Evolutionary conservation across 2,888 invertebrate species (phyloP).

Genomic region (Drosophila histrio): DNA sequence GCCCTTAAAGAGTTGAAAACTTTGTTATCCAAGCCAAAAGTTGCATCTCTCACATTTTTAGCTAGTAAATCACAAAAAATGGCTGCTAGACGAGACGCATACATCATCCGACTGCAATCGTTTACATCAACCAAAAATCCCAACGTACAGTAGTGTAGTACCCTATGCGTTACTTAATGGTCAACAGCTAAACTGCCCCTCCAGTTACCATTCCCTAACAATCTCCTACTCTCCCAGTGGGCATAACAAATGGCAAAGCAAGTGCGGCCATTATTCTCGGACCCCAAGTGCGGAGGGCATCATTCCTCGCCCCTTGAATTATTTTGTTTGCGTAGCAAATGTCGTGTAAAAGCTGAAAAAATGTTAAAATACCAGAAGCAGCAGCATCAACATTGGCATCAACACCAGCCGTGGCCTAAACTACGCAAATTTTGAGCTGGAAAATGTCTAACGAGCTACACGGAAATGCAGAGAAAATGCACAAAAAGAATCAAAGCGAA

Average conservation of each 20-base stretch:
- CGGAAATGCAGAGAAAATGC: slow-evolving; percentile 58
- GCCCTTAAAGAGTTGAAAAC: slow-evolving; percentile 14
- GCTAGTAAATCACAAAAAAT: slow-evolving; percentile 50
- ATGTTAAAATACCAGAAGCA: slow-evolving; percentile 32
- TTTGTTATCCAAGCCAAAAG: slow-evolving; percentile 7
- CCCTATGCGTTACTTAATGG: slow-evolving; percentile 63
- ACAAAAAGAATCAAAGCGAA: slow-evolving; percentile 17
- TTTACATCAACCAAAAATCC: slow-evolving; percentile 16
- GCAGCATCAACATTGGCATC: background rate
- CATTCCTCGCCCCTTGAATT: slow-evolving; percentile 20
- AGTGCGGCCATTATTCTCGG: slow-evolving; percentile 62
- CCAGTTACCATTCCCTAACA: background rate
- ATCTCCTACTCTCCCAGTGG: background rate
- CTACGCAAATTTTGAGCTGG: slow-evolving; percentile 46
- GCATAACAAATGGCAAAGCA: slow-evolving; percentile 59
- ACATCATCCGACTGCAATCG: slow-evolving; percentile 61
- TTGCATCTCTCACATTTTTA: slow-evolving; percentile 25
- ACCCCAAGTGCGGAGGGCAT: slow-evolving; percentile 10
- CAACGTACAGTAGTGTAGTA: slow-evolving; percentile 9
- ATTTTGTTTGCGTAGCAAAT: slow-evolving; percentile 67
- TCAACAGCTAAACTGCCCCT: slow-evolving; percentile 36
- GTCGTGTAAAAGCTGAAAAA: slow-evolving; percentile 61
- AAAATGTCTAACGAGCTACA: slow-evolving; percentile 61
- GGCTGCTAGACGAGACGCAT: slow-evolving; percentile 62
- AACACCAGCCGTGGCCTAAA: slow-evolving; percentile 31